Base-by-base conservation (phyloP, 1,140 invertebrate species). In the Teleopsis dalmanni region DNA sequence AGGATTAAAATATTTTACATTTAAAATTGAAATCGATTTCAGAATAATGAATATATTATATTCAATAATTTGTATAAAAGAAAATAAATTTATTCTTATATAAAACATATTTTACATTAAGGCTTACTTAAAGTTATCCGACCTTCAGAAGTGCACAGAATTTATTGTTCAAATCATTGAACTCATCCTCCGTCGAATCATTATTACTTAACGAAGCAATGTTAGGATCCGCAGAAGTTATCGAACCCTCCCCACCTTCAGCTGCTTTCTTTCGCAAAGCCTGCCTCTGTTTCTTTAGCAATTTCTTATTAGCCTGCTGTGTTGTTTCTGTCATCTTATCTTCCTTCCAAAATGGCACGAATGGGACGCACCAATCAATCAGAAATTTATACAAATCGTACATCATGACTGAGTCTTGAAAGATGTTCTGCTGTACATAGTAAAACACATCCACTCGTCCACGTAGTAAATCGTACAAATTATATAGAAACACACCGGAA, bases 401-500 rank as follows among this genome's bases (percentile, higher is more conserved):
- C 64, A 42, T 82, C 57, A 58, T 66, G 71, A 23, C 66, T 55
- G 51, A 80, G 71, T 64, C 75, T 56, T 65, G 73, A 55, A 45
- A 80, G 37, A 59, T 75, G 58, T 58, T 62, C 29, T 70, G 59
- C 33, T 73, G 62, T 11, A 83, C 58, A 59, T 80, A 83, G 25
- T 50, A 55, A 19, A 70, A 56, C 4, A 81, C 66, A 57, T 82
- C 70, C 2, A 55, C 40, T 11, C 79, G 74, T 43, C 68, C 72
- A 47, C 75, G 74, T 40, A 85, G 72, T 55, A 78, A 76, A 38
- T 69, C 59, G 54, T 77, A 80, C 8, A 85, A 68, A 75, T 88
- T 87, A 56, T 88, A 88, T 4, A 85, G 55, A 60, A 87, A 80
- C 7, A 82, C 83, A 1, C 85, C 85, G 71, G 85, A 82, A 53